Evolutionary conservation across 1,140 invertebrate species (phyloP), one percentile per base, ranked within the genome.

Genomic region (Heliconius nattereri): DNA sequence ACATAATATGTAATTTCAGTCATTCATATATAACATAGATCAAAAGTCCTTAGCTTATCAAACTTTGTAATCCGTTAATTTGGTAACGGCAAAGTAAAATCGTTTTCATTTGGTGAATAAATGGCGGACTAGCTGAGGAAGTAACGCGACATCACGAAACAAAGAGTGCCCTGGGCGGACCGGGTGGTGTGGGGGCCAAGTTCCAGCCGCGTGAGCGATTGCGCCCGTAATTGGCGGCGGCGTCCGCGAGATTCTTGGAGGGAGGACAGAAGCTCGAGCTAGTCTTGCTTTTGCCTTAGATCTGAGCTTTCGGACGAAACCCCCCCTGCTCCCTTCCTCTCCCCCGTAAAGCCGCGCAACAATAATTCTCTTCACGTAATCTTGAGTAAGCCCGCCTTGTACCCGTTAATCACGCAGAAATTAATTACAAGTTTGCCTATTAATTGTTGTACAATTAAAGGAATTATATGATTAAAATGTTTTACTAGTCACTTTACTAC

Each of bases 241-340:
- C 94, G 92, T 93, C 89, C 93, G 93, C 94, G 92, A 94, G 93
- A 94, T 92, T 94, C 94, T 95, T 94, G 91, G 91, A 91, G 92
- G 92, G 92, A 92, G 92, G 91, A 94, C 92, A 92, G 84, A 85
- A 88, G 85, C 85, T 85, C 84, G 82, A 87, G 85, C 85, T 84
- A 89, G 84, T 86, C 87, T 87, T 86, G 78, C 77, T 78, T 82
- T 90, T 84, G 84, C 87, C 90, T 89, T 89, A 85, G 85, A 81
- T 77, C 79, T 75, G 29, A 79, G 60, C 79, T 73, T 83, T 75
- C 80, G 86, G 79, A 83, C 85, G 82, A 70, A 78, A 77, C 84
- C 76, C 76, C 81, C 81, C 76, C 79, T 71, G 76, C 77, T 54
- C 78, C 71, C 81, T 81, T 66, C 81, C 84, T 84, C 84, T 73